Percentiles rank a stretch among this genome's conserved stretches.
Evolutionary conservation across 1,140 invertebrate genomes (phyloP).

Genomic region (Amphibalanus amphitrite): DNA sequence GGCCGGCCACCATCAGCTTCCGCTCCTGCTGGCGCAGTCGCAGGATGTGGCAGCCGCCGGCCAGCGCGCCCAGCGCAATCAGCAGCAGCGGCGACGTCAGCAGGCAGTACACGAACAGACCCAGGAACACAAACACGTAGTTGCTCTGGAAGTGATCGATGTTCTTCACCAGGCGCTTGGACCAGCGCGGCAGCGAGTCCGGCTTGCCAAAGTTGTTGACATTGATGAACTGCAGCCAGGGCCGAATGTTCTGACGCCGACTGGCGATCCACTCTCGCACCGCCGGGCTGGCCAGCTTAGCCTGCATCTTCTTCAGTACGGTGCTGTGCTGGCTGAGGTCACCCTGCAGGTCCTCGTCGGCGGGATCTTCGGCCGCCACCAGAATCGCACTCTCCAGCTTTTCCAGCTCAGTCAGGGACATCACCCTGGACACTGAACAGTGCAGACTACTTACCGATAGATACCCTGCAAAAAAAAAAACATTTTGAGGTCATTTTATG

Average conservation of each 20-base stretch:
- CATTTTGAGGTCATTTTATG: too few relatives aligned
- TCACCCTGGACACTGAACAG: too few relatives aligned
- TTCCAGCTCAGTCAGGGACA: neutral
- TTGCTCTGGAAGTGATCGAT: constrained; percentile 74
- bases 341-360: neutral
- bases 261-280: constrained; percentile 40
- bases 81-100: constrained; percentile 58
- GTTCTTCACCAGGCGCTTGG: constrained; percentile 52
- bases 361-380: neutral
- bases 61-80: constrained; percentile 41
- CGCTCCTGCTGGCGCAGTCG: constrained; percentile 40
- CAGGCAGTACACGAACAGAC: constrained; percentile 64
- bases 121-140: constrained; percentile 66
- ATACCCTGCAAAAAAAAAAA: too few relatives aligned
- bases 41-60: constrained; percentile 53
- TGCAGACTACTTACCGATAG: too few relatives aligned
- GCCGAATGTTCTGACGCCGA: constrained; percentile 38
- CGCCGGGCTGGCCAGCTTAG: constrained; percentile 27
- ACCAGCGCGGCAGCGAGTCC: constrained; percentile 40
- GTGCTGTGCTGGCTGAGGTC: neutral
- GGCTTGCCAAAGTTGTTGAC: constrained; percentile 37
- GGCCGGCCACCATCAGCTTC: constrained; percentile 41
- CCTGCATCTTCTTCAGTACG: neutral
- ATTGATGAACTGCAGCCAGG: constrained; percentile 42
- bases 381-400: neutral